A percentile compares a stretch with the other conserved stretches of the same genome.
These are phyloP conservation scores for Hystrix brachyura DNA, from an alignment of 2,113 vertebrate genomes.

Conservation along the genomic window DNA sequence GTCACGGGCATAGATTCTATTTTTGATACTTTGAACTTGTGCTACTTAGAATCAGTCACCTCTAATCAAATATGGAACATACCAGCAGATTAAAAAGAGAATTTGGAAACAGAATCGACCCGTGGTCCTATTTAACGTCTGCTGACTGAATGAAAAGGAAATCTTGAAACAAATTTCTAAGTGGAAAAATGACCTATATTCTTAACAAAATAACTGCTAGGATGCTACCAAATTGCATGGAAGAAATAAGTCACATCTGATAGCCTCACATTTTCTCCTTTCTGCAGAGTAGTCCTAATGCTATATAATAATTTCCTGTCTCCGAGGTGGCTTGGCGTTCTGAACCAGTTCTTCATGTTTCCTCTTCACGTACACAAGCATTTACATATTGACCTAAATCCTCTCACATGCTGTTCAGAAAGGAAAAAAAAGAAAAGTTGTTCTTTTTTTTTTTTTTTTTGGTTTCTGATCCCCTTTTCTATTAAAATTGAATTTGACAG, in stretches of 20 bases:
- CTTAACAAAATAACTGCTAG: neutral
- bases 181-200: neutral
- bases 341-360: neutral
- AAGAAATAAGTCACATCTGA: neutral
- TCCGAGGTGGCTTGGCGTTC: neutral
- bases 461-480: slow-evolving; percentile 44
- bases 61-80: neutral
- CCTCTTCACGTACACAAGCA: neutral
- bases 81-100: neutral
- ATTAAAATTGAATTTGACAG: slow-evolving; percentile 64
- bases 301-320: neutral
- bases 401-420: slow-evolving; percentile 5
- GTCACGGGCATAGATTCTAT: neutral
- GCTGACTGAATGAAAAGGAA: neutral
- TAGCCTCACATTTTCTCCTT: neutral
- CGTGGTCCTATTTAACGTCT: neutral
- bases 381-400: slow-evolving; percentile 60
- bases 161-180: neutral
- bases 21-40: neutral
- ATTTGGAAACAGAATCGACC: neutral
- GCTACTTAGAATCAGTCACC: neutral
- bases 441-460: neutral
- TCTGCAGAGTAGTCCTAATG: neutral
- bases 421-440: neutral
- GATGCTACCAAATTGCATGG: neutral